phyloP scores from a whole-genome alignment of 2,113 vertebrate genomes.

The Sinocyclocheilus anophthalmus region DNA sequence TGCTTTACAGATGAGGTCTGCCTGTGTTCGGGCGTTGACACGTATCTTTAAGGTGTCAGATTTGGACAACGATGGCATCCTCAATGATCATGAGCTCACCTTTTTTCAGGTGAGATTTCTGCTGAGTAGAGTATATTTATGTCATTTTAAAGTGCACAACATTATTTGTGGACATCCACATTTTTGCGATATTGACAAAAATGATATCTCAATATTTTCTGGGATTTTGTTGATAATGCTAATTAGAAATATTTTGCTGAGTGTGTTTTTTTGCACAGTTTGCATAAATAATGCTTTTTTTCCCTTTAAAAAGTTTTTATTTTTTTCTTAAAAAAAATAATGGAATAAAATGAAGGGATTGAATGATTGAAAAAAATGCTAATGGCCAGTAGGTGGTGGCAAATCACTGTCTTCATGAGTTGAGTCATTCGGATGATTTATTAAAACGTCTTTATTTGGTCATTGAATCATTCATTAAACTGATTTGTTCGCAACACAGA shows the following conservation, averaged over 20 bases:
- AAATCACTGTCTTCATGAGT: background rate
- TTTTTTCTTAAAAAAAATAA: background rate
- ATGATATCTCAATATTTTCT: background rate
- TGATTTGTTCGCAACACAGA: no score
- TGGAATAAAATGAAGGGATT: no score
- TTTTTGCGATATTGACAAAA: background rate
- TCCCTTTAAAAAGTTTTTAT: no score
- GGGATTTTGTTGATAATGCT: background rate
- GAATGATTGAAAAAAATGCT: background rate
- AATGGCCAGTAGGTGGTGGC: background rate
- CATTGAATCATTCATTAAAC: no score
- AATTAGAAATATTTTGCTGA: background rate
- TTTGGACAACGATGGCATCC: slow-evolving; percentile 92
- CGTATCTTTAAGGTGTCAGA: slow-evolving; percentile 97
- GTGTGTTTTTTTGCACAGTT: background rate
- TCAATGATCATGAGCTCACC: slow-evolving; percentile 94
- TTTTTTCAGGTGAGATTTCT: slow-evolving; percentile 88
- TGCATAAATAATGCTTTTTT: background rate
- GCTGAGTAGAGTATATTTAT: background rate
- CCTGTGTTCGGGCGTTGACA: slow-evolving; percentile 91
- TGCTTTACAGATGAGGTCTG: slow-evolving; percentile 85
- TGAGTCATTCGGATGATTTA: background rate
- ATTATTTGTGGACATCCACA: background rate
- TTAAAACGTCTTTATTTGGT: no score
- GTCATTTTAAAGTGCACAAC: background rate